These are phyloP conservation scores for Ernsta delagoae DNA, from an alignment of 2,888 invertebrate genomes.

Conservation along the genomic window DNA sequence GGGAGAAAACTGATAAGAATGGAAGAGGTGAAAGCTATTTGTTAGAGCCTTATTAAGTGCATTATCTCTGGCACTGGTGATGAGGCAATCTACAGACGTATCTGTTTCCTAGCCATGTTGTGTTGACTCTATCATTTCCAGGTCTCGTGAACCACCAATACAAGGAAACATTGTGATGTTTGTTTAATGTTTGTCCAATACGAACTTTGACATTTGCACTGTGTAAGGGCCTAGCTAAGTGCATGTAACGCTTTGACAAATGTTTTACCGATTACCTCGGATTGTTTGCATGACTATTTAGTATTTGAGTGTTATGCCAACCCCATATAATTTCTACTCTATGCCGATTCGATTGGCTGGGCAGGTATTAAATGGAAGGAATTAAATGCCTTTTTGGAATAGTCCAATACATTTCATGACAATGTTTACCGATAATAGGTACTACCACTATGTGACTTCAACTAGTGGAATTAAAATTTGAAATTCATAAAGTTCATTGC, in stretches of 20 bases:
- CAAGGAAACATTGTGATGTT: not conserved
- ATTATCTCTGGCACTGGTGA: slow-evolving; percentile 46
- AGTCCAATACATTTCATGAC: no score
- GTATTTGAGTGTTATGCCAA: not conserved
- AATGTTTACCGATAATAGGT: no score
- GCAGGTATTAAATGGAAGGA: no score
- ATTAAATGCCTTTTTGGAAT: no score
- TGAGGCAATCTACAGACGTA: slow-evolving; percentile 33
- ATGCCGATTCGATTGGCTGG: no score
- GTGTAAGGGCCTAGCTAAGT: not conserved
- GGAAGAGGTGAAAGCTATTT: slow-evolving; percentile 45
- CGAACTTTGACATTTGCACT: not conserved
- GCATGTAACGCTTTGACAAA: not conserved
- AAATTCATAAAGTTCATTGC: no score
- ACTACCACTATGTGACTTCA: no score
- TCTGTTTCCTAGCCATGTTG: slow-evolving; percentile 20
- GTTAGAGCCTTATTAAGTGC: slow-evolving; percentile 46
- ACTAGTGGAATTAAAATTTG: no score
- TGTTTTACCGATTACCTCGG: not conserved
- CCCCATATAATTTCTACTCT: not conserved
- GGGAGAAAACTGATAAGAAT: slow-evolving; percentile 31
- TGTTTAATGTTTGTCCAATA: not conserved
- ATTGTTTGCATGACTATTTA: not conserved
- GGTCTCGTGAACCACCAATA: slow-evolving; percentile 1
- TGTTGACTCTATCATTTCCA: not conserved